phyloP scores from a whole-genome alignment of 2,888 invertebrate species.

The Parascotia fuliginaria region DNA sequence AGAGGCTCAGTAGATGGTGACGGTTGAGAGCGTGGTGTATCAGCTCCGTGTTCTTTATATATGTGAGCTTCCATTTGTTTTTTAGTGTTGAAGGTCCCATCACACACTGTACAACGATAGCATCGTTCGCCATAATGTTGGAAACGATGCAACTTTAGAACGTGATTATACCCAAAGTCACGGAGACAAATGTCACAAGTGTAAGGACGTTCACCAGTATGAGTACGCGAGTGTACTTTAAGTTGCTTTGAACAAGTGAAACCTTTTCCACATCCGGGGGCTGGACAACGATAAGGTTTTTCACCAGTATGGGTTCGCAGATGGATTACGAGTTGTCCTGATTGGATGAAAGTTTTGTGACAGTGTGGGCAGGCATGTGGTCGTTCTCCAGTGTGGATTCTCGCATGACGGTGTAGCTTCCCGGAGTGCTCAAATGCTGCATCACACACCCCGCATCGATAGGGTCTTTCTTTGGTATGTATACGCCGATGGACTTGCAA shows the following conservation, averaged over 20 bases:
- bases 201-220: conserved; percentile 96
- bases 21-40: conserved; percentile 73
- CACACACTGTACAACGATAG: conserved; percentile 96
- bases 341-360: conserved; percentile 95
- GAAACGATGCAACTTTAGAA: conserved; percentile 94
- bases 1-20: conserved; percentile 62
- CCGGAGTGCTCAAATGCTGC: conserved; percentile 96
- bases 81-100: conserved; percentile 95
- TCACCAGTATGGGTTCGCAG: conserved; percentile 96
- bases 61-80: conserved; percentile 96
- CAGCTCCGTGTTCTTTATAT: conserved; percentile 83
- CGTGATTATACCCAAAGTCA: conserved; percentile 96
- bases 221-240: conserved; percentile 95
- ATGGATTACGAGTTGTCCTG: conserved; percentile 95
- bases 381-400: conserved; percentile 95
- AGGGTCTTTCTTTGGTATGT: conserved; percentile 96
- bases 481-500: conserved; percentile 95
- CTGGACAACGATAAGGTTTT: conserved; percentile 93
- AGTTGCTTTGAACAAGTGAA: conserved; percentile 97
- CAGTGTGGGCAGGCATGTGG: conserved; percentile 96
- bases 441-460: conserved; percentile 95
- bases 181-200: conserved; percentile 96
- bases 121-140: conserved; percentile 97
- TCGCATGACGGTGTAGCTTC: conserved; percentile 95
- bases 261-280: conserved; percentile 94